A percentile compares a stretch with the other conserved stretches of the same genome.
Evolutionary conservation across 1,140 invertebrate species (phyloP).

Genomic region (Paralvinella palmiformis): DNA sequence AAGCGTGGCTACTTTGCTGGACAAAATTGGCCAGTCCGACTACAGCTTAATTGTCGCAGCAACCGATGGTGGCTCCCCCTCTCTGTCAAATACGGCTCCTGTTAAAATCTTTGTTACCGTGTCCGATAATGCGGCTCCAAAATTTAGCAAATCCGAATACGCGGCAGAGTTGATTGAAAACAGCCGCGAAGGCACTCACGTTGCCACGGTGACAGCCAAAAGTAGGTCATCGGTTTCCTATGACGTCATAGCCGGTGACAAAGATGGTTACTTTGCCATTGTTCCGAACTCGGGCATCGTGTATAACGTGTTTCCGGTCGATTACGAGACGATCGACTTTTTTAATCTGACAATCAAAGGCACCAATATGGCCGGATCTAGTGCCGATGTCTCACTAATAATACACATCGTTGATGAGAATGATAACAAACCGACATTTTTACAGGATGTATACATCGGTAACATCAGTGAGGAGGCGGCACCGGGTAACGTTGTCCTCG

Average conservation of each 20-base stretch:
- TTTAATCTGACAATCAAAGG: conserved; percentile 80
- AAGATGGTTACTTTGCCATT: conserved; percentile 38
- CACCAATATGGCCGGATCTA: conserved; percentile 70
- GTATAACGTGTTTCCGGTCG: conserved; percentile 35
- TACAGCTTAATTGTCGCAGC: conserved; percentile 79
- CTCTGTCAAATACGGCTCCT: conserved; percentile 68
- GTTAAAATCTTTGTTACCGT: conserved; percentile 81
- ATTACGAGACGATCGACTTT: conserved; percentile 58
- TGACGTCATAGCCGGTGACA: conserved; percentile 45
- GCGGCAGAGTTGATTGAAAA: conserved; percentile 80
- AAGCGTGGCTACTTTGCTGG: conserved; percentile 66
- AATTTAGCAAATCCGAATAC: conserved; percentile 58
- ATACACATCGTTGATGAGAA: conserved; percentile 57
- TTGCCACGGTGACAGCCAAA: conserved; percentile 69
- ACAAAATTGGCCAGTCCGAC: conserved; percentile 73
- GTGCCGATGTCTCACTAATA: conserved; percentile 37
- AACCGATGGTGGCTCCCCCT: conserved; percentile 69
- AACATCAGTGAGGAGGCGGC: conserved; percentile 66
- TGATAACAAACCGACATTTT: conserved; percentile 78
- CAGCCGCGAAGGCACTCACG: conserved; percentile 66
- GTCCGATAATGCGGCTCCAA: conserved; percentile 81
- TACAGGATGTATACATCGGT: conserved; percentile 62
- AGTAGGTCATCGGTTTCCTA: conserved; percentile 45
- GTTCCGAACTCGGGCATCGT: conserved; percentile 53
- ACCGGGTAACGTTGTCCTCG: conserved; percentile 66